These are phyloP conservation scores for Zenarchopterus dispar DNA, from an alignment of 2,797 vertebrate genomes.

Conservation along the genomic window DNA sequence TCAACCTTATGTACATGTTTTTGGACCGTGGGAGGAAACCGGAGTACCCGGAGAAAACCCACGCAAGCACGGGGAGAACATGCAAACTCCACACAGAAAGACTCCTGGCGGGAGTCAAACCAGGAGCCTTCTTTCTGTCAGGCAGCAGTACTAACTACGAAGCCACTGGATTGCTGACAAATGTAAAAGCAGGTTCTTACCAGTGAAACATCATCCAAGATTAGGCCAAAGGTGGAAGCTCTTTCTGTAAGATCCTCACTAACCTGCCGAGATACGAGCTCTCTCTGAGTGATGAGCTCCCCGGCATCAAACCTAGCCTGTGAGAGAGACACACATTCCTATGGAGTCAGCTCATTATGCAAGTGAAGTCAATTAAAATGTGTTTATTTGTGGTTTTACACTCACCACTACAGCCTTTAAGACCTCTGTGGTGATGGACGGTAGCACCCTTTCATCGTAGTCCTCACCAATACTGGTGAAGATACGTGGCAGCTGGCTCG, in stretches of 20 bases:
- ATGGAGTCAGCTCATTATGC: not conserved
- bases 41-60: too few species aligned
- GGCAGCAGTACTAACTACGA: too few species aligned
- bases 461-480: slow-evolving; percentile 97
- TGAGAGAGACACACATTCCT: not conserved
- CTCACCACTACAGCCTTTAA: slow-evolving; percentile 97
- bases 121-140: too few species aligned
- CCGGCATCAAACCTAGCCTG: slow-evolving; percentile 97
- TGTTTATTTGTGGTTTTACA: slow-evolving; percentile 11
- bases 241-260: slow-evolving; percentile 96
- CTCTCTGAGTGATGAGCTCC: slow-evolving; percentile 97
- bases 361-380: not conserved
- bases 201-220: slow-evolving; percentile 96
- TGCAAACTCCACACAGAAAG: too few species aligned
- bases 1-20: too few species aligned
- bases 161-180: too few species aligned
- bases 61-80: too few species aligned
- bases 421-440: slow-evolving; percentile 97
- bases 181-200: slow-evolving; percentile 75
- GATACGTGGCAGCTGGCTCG: slow-evolving; percentile 90
- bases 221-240: slow-evolving; percentile 94
- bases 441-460: slow-evolving; percentile 95
- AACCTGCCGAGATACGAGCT: slow-evolving; percentile 95
- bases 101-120: too few species aligned
- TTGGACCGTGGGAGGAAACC: too few species aligned